Percentiles rank a stretch among this genome's conserved stretches.
phyloP scores from a whole-genome alignment of 1,140 invertebrate species.

The Diploscapter pachys region DNA sequence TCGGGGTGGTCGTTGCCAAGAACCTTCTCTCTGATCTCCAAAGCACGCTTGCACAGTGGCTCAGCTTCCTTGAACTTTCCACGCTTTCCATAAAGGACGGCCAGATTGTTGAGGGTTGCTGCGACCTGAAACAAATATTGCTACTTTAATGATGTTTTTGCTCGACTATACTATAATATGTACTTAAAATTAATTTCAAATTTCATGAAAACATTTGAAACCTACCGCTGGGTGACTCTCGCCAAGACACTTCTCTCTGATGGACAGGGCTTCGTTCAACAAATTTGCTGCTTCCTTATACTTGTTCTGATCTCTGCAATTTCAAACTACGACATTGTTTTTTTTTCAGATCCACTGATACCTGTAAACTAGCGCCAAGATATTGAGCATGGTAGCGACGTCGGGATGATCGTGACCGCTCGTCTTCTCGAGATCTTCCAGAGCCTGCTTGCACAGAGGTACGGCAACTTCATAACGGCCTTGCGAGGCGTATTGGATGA shows the following conservation, averaged over 20 bases:
- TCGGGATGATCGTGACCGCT: constrained; percentile 98
- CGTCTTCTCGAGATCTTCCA: constrained; percentile 98
- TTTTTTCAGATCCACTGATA: constrained; percentile 53
- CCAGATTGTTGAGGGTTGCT: constrained; percentile 91
- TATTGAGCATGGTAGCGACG: constrained; percentile 99
- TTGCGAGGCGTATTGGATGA: constrained; percentile 98
- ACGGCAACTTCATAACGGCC: constrained; percentile 97
- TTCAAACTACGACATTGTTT: constrained; percentile 2
- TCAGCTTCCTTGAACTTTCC: constrained; percentile 97
- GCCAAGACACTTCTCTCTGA: constrained; percentile 95
- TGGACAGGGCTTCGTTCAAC: constrained; percentile 94
- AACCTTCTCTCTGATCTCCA: constrained; percentile 96
- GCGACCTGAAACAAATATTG: constrained; percentile 62
- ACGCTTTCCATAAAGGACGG: constrained; percentile 94
- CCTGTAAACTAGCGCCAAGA: constrained; percentile 94
- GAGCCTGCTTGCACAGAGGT: constrained; percentile 95
- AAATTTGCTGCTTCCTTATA: constrained; percentile 98
- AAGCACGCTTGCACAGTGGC: constrained; percentile 91
- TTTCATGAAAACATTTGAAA: too few relatives aligned
- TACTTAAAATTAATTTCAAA: too few relatives aligned
- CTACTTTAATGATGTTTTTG: too few relatives aligned
- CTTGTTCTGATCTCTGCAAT: constrained; percentile 81
- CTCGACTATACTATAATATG: too few relatives aligned
- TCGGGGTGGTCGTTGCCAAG: constrained; percentile 96
- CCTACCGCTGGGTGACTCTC: constrained; percentile 90